Conservation (phyloP, 2,888 invertebrate genomes). For the Atethmia centrago region DNA sequence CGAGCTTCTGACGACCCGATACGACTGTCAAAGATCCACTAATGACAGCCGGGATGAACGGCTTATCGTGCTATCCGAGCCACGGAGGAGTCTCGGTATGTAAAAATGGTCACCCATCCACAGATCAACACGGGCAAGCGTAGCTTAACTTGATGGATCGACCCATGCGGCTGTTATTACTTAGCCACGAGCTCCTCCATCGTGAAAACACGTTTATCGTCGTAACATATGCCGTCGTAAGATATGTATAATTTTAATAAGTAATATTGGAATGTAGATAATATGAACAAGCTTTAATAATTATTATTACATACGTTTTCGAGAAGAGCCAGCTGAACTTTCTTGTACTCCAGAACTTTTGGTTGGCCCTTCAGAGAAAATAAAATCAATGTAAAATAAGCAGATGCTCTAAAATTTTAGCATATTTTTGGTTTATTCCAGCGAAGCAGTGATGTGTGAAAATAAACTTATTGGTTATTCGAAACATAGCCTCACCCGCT, state of each 20-base stretch:
- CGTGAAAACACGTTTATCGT: neutral
- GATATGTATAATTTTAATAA: neutral
- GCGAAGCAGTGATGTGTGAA: neutral
- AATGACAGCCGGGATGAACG: too few relatives aligned
- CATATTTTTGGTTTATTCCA: neutral
- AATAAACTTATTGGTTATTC: neutral
- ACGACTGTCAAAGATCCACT: too few relatives aligned
- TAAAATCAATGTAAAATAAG: neutral
- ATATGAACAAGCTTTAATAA: neutral
- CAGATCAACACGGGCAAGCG: too few relatives aligned
- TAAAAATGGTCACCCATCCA: too few relatives aligned
- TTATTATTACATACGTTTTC: slow-evolving; percentile 49
- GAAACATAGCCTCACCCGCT: neutral
- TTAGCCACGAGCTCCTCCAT: too few relatives aligned
- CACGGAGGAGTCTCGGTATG: too few relatives aligned
- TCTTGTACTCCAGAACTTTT: slow-evolving; percentile 13
- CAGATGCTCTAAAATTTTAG: neutral
- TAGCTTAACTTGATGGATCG: too few relatives aligned
- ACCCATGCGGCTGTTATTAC: too few relatives aligned
- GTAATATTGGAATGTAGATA: neutral
- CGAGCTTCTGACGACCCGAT: too few relatives aligned
- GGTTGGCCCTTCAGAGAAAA: slow-evolving; percentile 17
- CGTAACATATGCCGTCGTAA: neutral
- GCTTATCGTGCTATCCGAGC: too few relatives aligned
- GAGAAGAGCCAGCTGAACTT: neutral